phyloP scores from a whole-genome alignment of 2,113 vertebrate genomes.

The Myiopsitta monachus region DNA sequence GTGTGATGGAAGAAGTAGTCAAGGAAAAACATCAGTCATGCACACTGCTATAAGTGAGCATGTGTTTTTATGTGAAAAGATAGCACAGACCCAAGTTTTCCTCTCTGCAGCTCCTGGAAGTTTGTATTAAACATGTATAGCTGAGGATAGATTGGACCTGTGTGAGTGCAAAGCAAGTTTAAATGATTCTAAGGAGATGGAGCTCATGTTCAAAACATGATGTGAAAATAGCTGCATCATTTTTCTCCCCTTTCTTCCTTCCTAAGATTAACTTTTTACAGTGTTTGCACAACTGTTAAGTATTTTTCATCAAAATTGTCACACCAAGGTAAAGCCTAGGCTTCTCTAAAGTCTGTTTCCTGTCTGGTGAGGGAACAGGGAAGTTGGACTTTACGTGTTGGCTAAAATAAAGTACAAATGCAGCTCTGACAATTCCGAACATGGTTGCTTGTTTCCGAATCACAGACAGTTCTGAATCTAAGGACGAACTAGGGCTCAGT shows the following conservation, averaged over 20 bases:
- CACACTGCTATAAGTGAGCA: neutral
- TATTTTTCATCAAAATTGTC: neutral
- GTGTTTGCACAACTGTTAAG: neutral
- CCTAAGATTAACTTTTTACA: neutral
- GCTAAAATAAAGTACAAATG: neutral
- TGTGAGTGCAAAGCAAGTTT: neutral
- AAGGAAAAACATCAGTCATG: neutral
- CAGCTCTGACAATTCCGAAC: neutral
- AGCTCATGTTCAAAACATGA: neutral
- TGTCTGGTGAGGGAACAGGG: neutral
- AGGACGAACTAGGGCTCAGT: neutral
- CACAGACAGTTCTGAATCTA: neutral
- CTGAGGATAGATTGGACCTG: neutral
- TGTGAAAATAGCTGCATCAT: neutral
- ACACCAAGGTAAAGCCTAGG: neutral
- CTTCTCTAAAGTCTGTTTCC: neutral
- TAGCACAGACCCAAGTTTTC: neutral
- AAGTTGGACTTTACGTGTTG: neutral
- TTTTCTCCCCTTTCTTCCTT: neutral
- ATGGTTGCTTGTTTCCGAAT: neutral
- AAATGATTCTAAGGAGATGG: neutral
- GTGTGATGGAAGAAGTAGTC: neutral
- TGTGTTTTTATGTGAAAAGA: neutral
- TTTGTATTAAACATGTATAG: neutral
- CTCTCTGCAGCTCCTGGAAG: neutral